Evolutionary conservation across 2,113 vertebrate species (phyloP).

Genomic region (Stictonetta naevosa): DNA sequence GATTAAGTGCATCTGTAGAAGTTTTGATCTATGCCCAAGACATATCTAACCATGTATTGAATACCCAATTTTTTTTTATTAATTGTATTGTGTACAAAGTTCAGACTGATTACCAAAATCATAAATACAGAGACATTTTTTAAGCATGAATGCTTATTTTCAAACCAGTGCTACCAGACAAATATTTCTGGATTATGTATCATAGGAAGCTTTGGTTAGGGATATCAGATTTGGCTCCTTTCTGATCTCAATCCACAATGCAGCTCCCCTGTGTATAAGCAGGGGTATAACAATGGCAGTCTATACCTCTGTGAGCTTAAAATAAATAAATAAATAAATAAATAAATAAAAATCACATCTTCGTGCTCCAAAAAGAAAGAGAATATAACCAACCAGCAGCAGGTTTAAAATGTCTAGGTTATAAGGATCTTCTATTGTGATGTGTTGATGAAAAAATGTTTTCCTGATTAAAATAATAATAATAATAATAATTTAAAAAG

Average conservation of each 20-base stretch:
- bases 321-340: not conserved
- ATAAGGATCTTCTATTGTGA: not conserved
- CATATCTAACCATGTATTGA: not conserved
- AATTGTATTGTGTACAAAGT: not conserved
- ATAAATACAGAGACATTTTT: not conserved
- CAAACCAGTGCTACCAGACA: not conserved
- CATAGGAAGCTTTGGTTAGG: not conserved
- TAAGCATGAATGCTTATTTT: not conserved
- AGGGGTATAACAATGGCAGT: not conserved
- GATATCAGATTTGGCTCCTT: not conserved
- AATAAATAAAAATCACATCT: not conserved
- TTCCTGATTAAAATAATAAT: not conserved
- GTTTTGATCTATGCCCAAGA: not conserved
- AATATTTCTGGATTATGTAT: not conserved
- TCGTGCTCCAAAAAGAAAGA: not conserved
- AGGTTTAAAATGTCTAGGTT: not conserved
- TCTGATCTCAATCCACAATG: not conserved
- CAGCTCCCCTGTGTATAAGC: not conserved
- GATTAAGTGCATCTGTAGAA: not conserved
- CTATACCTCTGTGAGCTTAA: not conserved
- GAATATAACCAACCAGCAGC: not conserved
- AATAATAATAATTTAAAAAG: not conserved
- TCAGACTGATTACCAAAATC: not conserved
- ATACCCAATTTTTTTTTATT: not conserved
- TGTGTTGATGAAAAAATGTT: not conserved